Evolutionary conservation across 2,797 vertebrate species (phyloP).

Genomic region (Halcyon leucocephala): DNA sequence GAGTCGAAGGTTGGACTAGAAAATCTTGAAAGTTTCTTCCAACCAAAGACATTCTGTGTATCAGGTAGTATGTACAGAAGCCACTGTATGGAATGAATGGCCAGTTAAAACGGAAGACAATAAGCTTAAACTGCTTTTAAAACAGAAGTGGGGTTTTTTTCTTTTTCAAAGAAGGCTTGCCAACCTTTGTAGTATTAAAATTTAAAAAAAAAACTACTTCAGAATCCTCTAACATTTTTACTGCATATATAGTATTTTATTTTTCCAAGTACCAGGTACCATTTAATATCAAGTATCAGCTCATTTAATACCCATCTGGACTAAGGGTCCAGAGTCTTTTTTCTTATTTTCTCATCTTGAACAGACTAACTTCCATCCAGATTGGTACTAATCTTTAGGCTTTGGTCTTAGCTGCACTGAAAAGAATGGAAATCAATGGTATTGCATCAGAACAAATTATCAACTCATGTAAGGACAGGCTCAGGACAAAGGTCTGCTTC

Average conservation of each 20-base stretch:
- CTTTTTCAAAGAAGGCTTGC: neutral
- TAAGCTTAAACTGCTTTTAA: neutral
- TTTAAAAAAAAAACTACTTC: neutral
- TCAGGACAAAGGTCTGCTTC: neutral
- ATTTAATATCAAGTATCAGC: neutral
- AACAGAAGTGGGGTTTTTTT: neutral
- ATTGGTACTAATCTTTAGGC: neutral
- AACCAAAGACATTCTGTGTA: too few relatives aligned
- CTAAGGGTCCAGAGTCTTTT: neutral
- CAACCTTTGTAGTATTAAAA: neutral
- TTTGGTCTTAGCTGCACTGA: neutral
- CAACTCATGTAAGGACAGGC: neutral
- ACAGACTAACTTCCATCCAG: neutral
- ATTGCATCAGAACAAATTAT: neutral
- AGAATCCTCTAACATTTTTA: neutral
- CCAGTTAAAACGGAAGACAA: neutral
- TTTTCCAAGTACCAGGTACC: neutral
- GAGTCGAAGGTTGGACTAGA: too few relatives aligned
- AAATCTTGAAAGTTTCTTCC: too few relatives aligned
- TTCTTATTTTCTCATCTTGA: neutral
- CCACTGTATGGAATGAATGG: neutral
- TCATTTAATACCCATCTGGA: neutral
- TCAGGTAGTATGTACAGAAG: neutral
- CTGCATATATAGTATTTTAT: neutral
- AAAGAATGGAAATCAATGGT: neutral